Percentiles rank a stretch among this genome's conserved stretches.
These are phyloP conservation scores for Hydriomena furcata DNA, from an alignment of 2,888 invertebrate species.

Conservation along the genomic window DNA sequence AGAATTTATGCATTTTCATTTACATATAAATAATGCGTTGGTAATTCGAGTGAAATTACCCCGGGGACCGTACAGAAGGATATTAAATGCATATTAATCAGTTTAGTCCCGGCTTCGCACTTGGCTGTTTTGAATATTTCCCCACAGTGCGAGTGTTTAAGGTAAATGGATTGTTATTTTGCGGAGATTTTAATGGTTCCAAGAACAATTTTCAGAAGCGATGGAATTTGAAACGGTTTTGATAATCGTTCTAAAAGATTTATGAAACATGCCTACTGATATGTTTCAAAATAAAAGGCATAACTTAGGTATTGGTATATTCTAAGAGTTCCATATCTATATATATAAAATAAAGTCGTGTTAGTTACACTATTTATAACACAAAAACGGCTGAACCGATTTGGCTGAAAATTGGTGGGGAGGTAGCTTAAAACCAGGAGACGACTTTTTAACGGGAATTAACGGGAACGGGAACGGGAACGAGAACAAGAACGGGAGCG, in stretches of 20 bases:
- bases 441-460: no score
- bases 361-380: no score
- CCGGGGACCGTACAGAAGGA: slow-evolving; percentile 49
- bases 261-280: no score
- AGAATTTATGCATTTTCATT: slow-evolving; percentile 58
- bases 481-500: no score
- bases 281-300: no score
- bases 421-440: no score
- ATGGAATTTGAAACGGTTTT: slow-evolving; percentile 1
- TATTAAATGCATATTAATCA: slow-evolving; percentile 66
- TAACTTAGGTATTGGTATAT: no score
- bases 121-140: slow-evolving; percentile 41
- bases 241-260: neutral
- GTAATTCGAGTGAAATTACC: slow-evolving; percentile 63
- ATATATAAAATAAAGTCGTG: no score
- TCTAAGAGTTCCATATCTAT: no score
- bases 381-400: no score
- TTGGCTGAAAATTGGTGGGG: no score
- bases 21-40: slow-evolving; percentile 68
- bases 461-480: no score
- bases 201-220: neutral
- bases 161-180: slow-evolving; percentile 24
- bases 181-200: slow-evolving; percentile 17
- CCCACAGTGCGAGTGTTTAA: slow-evolving; percentile 19
- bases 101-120: slow-evolving; percentile 46